phyloP scores from a whole-genome alignment of 2,888 invertebrate species.

The Drepanosiphum platanoidis region DNA sequence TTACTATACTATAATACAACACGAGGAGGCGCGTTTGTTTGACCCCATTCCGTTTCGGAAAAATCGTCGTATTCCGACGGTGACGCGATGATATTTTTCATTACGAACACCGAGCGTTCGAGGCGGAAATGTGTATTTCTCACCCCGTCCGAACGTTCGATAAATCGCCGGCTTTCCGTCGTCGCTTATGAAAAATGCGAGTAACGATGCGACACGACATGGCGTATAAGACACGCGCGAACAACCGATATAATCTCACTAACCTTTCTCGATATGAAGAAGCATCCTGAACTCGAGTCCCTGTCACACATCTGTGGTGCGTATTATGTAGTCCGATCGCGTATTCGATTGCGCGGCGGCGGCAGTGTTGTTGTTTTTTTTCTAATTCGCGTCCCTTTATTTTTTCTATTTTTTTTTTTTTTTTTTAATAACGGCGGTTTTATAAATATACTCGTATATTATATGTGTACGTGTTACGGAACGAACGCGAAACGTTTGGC shows the following conservation, averaged over 20 bases:
- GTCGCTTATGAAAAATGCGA: background rate
- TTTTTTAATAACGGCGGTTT: background rate
- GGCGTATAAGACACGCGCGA: background rate
- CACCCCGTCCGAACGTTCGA: too few species aligned
- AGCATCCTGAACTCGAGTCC: conserved; percentile 76
- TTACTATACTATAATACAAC: too few species aligned
- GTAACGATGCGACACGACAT: background rate
- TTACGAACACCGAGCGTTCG: too few species aligned
- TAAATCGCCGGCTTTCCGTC: background rate
- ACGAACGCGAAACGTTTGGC: conserved; percentile 9
- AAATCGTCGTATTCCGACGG: too few species aligned
- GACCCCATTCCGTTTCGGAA: conserved; percentile 1
- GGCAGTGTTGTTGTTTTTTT: too few species aligned
- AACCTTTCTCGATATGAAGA: conserved; percentile 74
- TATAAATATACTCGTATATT: background rate
- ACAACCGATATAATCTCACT: conserved; percentile 28
- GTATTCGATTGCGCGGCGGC: background rate
- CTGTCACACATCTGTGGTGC: conserved; percentile 75
- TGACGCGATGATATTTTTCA: too few species aligned
- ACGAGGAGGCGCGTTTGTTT: background rate
- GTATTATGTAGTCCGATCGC: background rate
- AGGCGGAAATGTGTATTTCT: too few species aligned
- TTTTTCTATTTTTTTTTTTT: too few species aligned
- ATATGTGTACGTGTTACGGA: background rate
- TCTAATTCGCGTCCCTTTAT: too few species aligned